phyloP scores from a whole-genome alignment of 1,140 invertebrate genomes.

The Melanaphis sacchari region DNA sequence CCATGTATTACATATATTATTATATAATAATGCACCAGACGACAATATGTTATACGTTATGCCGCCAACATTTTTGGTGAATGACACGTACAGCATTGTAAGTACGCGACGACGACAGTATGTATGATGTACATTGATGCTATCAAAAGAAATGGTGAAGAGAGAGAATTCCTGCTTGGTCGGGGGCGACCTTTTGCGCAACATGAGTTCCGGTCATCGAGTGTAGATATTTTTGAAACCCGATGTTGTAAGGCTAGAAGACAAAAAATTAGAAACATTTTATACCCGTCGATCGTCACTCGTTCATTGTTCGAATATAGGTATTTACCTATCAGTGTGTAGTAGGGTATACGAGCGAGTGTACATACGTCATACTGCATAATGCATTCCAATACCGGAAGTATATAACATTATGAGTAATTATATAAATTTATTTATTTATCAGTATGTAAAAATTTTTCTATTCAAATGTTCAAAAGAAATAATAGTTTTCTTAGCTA shows the following conservation, averaged over 20 bases:
- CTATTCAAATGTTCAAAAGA: background rate
- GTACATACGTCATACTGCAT: no score
- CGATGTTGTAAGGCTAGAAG: background rate
- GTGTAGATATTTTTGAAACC: background rate
- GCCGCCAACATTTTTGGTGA: slow-evolving; percentile 13
- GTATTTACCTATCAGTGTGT: background rate
- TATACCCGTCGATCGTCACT: background rate
- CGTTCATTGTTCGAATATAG: background rate
- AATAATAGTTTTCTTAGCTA: background rate
- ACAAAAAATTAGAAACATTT: slow-evolving; percentile 18
- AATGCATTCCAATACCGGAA: background rate
- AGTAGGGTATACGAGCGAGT: background rate
- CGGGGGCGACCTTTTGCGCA: background rate
- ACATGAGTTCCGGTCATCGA: slow-evolving; percentile 40
- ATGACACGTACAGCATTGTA: background rate
- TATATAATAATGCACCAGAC: slow-evolving; percentile 9
- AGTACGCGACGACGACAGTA: background rate
- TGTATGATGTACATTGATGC: background rate
- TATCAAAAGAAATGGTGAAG: background rate
- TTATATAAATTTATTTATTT: background rate
- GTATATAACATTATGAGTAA: background rate
- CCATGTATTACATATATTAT: background rate
- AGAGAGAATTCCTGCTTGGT: background rate
- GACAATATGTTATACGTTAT: background rate
- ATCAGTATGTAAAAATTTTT: background rate